Conservation (phyloP, 2,797 vertebrate species). For the Anisognathus igniventris region DNA sequence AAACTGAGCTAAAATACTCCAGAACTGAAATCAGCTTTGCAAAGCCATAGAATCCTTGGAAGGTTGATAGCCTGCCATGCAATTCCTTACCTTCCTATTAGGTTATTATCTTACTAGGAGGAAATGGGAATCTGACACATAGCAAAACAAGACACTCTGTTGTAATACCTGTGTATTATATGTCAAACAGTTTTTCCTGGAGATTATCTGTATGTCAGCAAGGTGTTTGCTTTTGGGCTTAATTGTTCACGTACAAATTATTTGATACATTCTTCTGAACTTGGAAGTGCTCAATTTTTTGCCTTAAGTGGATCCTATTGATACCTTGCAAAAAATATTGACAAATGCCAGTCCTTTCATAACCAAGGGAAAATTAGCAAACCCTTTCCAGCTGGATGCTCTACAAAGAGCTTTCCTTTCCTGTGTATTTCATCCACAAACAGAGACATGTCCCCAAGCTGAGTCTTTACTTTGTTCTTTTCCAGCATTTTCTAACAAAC, state of each 20-base stretch:
- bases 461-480: neutral
- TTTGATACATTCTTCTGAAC: neutral
- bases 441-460: neutral
- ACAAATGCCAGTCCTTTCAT: rapidly evolving
- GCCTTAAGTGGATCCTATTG: neutral
- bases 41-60: neutral
- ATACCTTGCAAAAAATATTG: neutral
- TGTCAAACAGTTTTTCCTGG: neutral
- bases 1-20: neutral
- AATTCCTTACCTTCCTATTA: neutral
- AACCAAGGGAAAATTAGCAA: neutral
- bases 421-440: neutral
- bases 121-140: neutral
- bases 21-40: neutral
- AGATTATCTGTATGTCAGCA: neutral
- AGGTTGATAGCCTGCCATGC: neutral
- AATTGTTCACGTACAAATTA: neutral
- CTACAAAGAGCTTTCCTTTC: neutral
- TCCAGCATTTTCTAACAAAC: neutral
- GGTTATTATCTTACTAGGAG: neutral
- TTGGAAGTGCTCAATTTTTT: neutral
- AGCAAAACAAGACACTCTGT: neutral
- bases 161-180: neutral
- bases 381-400: neutral
- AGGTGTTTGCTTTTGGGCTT: neutral